These are phyloP conservation scores for Thripadectes ignobilis DNA, from an alignment of 2,797 vertebrate species.

Conservation along the genomic window DNA sequence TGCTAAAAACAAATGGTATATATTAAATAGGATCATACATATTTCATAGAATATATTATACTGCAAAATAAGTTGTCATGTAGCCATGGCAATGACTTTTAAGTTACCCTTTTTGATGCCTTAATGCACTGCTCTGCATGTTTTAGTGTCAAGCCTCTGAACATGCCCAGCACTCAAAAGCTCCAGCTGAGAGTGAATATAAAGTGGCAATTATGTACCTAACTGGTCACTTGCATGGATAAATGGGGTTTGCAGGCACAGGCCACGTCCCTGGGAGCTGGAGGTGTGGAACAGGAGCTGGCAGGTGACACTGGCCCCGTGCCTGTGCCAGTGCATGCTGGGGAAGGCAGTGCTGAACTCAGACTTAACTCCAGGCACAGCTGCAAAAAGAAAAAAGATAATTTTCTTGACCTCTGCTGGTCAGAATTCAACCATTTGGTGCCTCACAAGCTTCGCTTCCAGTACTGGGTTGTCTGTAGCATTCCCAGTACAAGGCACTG, in stretches of 20 bases:
- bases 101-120: constrained; percentile 42
- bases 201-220: not conserved
- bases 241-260: not conserved
- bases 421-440: not conserved
- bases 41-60: constrained; percentile 46
- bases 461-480: constrained; percentile 16
- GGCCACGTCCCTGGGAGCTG: fast-evolving
- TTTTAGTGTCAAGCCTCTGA: not conserved
- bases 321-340: not conserved
- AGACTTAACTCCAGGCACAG: not conserved
- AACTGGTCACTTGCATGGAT: not conserved
- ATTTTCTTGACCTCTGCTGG: not conserved
- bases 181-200: not conserved
- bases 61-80: constrained; percentile 56
- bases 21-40: constrained; percentile 44
- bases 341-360: not conserved
- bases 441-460: not conserved
- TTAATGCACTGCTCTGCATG: constrained; percentile 17
- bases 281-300: not conserved
- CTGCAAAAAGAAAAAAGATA: not conserved
- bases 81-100: constrained; percentile 66
- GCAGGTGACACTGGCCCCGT: not conserved
- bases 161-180: not conserved
- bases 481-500: constrained; percentile 36
- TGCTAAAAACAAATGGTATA: constrained; percentile 53